Conservation (phyloP, 2,113 vertebrate genomes). For the Nothoprocta perdicaria region DNA sequence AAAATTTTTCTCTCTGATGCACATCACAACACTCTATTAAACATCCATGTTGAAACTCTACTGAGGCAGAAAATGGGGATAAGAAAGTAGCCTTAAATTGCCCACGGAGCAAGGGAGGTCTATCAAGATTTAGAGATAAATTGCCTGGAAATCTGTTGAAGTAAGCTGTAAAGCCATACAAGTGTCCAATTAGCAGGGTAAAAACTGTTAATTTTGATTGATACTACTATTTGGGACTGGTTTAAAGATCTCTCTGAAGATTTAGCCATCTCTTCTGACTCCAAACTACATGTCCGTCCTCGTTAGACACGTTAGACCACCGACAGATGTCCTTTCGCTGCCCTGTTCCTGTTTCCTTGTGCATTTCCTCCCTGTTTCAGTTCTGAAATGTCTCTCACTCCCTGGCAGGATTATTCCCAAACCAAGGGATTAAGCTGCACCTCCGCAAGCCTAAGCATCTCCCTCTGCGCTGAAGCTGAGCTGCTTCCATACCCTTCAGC, state of each 20-base stretch:
- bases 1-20: not conserved
- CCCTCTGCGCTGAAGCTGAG: not conserved
- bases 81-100: not conserved
- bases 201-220: not conserved
- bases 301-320: not conserved
- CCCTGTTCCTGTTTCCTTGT: not conserved
- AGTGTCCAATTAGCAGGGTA: not conserved
- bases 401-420: not conserved
- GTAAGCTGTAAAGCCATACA: not conserved
- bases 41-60: not conserved
- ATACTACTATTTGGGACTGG: not conserved
- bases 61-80: not conserved
- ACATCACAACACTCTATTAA: not conserved
- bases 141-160: not conserved
- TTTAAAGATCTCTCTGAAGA: not conserved
- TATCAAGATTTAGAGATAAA: not conserved
- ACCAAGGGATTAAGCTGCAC: not conserved
- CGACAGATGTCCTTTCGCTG: not conserved
- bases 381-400: not conserved
- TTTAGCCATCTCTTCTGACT: not conserved
- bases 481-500: accelerated
- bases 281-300: not conserved
- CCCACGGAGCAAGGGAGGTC: not conserved
- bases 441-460: no score
- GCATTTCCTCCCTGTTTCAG: not conserved